Percentiles rank a stretch among this genome's conserved stretches.
These are phyloP conservation scores for Cherax quadricarinatus DNA, from an alignment of 1,140 invertebrate species.

Conservation along the genomic window DNA sequence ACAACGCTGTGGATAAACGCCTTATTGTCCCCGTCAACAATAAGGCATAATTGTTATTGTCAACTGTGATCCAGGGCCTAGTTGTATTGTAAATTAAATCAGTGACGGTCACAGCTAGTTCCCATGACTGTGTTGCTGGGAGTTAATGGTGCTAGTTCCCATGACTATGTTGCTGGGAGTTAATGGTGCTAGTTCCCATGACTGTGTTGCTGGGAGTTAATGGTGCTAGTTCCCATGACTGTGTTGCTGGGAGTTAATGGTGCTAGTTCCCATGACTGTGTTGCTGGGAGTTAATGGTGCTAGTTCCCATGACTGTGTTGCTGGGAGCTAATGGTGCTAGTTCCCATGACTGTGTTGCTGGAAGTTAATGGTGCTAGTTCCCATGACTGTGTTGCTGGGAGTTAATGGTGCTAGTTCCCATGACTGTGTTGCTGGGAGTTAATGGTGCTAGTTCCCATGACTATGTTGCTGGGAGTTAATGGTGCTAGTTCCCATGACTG, in stretches of 20 bases:
- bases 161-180: conserved; percentile 31
- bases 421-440: no score
- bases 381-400: no score
- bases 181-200: conserved; percentile 59
- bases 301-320: no score
- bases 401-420: no score
- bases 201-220: conserved; percentile 37
- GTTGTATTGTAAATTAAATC: conserved; percentile 67
- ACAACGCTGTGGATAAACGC: conserved; percentile 61
- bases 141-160: conserved; percentile 57
- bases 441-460: no score
- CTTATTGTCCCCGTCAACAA: conserved; percentile 62
- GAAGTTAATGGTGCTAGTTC: no score
- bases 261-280: no score
- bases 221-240: conserved; percentile 56
- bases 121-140: conserved; percentile 40
- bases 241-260: conserved; percentile 22
- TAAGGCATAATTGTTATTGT: conserved; percentile 68
- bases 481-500: no score
- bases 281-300: no score
- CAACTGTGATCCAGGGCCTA: conserved; percentile 55
- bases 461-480: no score
- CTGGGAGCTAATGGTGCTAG: no score
- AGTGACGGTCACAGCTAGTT: conserved; percentile 61
- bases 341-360: no score